Evolutionary conservation across 2,797 vertebrate genomes (phyloP), one percentile per base, ranked within the genome.

Genomic region (Lates japonicus): DNA sequence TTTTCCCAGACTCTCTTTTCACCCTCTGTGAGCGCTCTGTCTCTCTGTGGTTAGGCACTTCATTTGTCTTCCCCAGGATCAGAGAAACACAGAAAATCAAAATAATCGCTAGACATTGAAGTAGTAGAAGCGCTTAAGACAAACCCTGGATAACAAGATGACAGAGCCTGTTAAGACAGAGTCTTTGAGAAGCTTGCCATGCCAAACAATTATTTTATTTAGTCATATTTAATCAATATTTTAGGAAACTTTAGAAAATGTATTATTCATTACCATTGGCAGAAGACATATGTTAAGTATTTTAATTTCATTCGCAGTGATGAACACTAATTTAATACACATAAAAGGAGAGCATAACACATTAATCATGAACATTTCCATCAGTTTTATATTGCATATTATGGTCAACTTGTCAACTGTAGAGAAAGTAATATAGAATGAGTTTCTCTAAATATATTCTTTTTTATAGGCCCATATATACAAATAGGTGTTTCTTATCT

Each of bases 31-130:
- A 93, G 90, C 84, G 62, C 89, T 88, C 90, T 92, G 91, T 94
- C 93, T 92, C 89, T 93, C 88, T 82, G 91, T 82, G 94, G 94
- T 90, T 82, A 85, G 74, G n/a, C 95, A 95, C 94, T 90, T 94
- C 92, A 95, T 95, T 92, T 88, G 89, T 95, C 93, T 94, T 92
- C 82, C 41, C 70, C 67, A 59, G 90, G 93, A 95, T 95, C 93
- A 94, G 93, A 95, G 94, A 86, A 72, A 88, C 76, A 63, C 81
- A 65, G 83, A 91, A 93, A 92, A 93, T 93, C 92, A 44, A 93
- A 94, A 93, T 93, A 94, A 95, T 94, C 93, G 91, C 74, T 86
- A 90, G 82, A 86, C 87, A 85, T 67, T 81, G 89, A 88, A 88
- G 91, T 52, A 85, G 80, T 74, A 80, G 81, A 78, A 82, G 25